These are phyloP conservation scores for Zaprionus camerounensis DNA, from an alignment of 1,140 invertebrate genomes.

Conservation along the genomic window DNA sequence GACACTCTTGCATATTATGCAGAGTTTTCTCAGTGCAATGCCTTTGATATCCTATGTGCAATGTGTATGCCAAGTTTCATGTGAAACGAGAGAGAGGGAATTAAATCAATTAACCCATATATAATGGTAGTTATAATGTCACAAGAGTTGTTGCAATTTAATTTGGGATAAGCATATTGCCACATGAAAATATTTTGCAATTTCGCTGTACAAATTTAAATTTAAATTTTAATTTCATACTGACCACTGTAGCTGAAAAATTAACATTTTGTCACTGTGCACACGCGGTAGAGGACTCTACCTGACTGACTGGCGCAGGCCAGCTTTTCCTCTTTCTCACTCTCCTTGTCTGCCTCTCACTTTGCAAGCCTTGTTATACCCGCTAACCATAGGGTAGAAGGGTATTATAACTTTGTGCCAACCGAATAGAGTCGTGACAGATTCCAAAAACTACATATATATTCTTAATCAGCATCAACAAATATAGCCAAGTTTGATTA, in stretches of 20 bases:
- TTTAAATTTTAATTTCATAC: slow-evolving; percentile 3
- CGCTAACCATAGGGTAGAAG: too few species aligned
- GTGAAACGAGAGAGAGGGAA: too few species aligned
- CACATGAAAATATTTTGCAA: not conserved
- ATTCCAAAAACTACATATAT: too few species aligned
- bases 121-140: not conserved
- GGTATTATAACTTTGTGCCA: too few species aligned
- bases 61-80: not conserved
- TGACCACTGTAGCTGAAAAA: not conserved
- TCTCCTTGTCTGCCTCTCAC: not conserved
- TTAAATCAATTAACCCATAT: not conserved
- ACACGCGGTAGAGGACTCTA: not conserved
- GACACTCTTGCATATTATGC: not conserved
- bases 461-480: too few species aligned
- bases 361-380: not conserved
- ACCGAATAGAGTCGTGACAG: too few species aligned
- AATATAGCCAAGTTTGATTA: too few species aligned
- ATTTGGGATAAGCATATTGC: not conserved
- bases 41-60: not conserved
- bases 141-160: not conserved
- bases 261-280: slow-evolving; percentile 44
- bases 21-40: not conserved
- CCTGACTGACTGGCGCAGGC: not conserved
- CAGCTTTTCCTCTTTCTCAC: too few species aligned
- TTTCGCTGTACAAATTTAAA: slow-evolving; percentile 10